Evolutionary conservation across 2,797 vertebrate species (phyloP).

Genomic region (Gambusia yucatana): DNA sequence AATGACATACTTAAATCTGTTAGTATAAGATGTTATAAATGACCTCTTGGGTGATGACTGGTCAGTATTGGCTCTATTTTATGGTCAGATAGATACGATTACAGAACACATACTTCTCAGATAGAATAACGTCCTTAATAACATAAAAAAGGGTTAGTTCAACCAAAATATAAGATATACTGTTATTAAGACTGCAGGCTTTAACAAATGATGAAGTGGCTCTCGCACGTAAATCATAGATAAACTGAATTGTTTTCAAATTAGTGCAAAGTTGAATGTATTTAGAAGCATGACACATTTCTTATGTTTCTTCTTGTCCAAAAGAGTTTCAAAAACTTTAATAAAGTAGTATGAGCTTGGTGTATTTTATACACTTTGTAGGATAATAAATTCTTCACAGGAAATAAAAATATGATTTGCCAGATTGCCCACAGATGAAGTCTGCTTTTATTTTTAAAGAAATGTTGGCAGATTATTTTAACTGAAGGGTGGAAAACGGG

Average conservation of each 20-base stretch:
- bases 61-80: neutral
- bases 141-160: too few relatives aligned
- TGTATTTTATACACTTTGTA: neutral
- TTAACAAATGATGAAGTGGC: too few relatives aligned
- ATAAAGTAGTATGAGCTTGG: neutral
- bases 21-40: neutral
- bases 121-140: too few relatives aligned
- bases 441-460: neutral
- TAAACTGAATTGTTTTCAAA: neutral
- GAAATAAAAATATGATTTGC: neutral
- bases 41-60: neutral
- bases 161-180: neutral
- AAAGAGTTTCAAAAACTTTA: neutral
- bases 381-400: neutral
- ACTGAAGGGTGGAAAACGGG: neutral
- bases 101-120: neutral
- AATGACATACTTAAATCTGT: neutral
- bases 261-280: neutral
- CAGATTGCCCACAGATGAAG: neutral
- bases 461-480: neutral
- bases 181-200: neutral
- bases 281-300: neutral
- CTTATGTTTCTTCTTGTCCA: neutral
- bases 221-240: too few relatives aligned
- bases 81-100: neutral